These are phyloP conservation scores for Clarias batrachus DNA, from an alignment of 2,113 vertebrate genomes.

Conservation along the genomic window DNA sequence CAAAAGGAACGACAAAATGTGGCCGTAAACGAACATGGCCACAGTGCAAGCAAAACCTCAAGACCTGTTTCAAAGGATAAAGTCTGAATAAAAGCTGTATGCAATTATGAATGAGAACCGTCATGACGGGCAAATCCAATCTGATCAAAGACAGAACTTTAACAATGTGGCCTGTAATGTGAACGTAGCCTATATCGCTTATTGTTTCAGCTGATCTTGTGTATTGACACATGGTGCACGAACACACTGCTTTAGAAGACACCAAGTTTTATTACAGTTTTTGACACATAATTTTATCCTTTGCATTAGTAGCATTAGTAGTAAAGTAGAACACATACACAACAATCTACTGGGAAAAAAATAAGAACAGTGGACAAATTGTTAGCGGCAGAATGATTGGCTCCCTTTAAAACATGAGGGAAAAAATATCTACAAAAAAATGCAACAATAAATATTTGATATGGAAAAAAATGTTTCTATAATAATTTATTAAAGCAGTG, in stretches of 20 bases:
- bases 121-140: no score
- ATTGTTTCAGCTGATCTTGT: not conserved
- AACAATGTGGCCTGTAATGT: no score
- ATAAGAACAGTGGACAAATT: not conserved
- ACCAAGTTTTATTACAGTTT: not conserved
- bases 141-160: no score
- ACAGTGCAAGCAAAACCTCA: no score
- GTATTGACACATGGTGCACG: not conserved
- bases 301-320: no score
- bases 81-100: no score
- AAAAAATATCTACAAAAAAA: not conserved
- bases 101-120: no score
- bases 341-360: not conserved
- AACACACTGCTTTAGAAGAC: not conserved
- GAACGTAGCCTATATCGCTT: not conserved
- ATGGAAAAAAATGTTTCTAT: not conserved
- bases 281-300: not conserved
- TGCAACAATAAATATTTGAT: not conserved
- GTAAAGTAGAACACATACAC: not conserved
- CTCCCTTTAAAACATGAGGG: not conserved
- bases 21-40: no score
- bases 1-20: no score
- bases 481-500: not conserved
- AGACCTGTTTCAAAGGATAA: no score
- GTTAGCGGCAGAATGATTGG: not conserved